Percentiles rank a stretch among this genome's conserved stretches.
These are phyloP conservation scores for Clanis bilineata DNA, from an alignment of 2,888 invertebrate species.

Conservation along the genomic window DNA sequence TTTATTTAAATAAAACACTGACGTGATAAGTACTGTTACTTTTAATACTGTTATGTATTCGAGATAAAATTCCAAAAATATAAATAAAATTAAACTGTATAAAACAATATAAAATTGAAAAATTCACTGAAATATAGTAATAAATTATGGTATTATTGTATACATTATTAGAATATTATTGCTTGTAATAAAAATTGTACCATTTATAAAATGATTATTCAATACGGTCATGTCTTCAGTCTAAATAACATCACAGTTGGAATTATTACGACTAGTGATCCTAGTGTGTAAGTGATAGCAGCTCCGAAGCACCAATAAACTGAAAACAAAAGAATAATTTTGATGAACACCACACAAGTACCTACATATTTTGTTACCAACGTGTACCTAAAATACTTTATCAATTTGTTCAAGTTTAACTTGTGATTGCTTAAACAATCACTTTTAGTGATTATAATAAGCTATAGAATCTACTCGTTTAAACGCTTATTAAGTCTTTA, in stretches of 20 bases:
- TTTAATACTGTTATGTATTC: conserved; percentile 68
- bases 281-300: conserved; percentile 89
- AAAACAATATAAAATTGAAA: conserved; percentile 21
- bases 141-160: conserved; percentile 38
- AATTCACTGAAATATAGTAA: conserved; percentile 27
- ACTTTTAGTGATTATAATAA: too few relatives aligned
- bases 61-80: conserved; percentile 43
- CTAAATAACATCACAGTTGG: conserved; percentile 87
- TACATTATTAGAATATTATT: conserved; percentile 27
- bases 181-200: conserved; percentile 39
- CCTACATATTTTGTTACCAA: too few relatives aligned
- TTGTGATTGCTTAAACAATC: too few relatives aligned
- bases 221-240: conserved; percentile 60
- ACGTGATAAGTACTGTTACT: neutral
- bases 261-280: conserved; percentile 88
- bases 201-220: conserved; percentile 43
- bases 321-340: conserved; percentile 53
- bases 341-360: neutral
- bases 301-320: conserved; percentile 97
- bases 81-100: conserved; percentile 18
- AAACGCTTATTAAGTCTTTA: too few relatives aligned
- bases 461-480: too few relatives aligned
- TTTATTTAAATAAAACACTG: conserved; percentile 15
- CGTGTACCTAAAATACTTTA: too few relatives aligned
- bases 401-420: too few relatives aligned